Percentiles rank a stretch among this genome's conserved stretches.
These are phyloP conservation scores for Leptinotarsa defecta DNA, from an alignment of 1,140 invertebrate genomes.

Conservation along the genomic window DNA sequence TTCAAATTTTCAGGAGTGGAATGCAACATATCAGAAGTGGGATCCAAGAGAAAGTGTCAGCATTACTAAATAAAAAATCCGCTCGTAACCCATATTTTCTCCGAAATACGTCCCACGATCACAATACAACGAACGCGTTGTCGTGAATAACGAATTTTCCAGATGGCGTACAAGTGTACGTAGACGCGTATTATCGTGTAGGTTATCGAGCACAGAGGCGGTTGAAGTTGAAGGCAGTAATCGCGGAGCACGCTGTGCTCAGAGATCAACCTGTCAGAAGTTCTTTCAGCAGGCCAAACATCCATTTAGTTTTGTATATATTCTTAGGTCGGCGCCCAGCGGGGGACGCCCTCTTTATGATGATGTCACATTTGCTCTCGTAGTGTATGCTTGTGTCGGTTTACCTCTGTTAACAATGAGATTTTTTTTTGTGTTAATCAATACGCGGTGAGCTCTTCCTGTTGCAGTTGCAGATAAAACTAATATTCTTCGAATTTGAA, in stretches of 20 bases:
- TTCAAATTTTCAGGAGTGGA: no score
- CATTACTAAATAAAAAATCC: no score
- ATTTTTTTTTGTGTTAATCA: not conserved
- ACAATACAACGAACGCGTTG: not conserved
- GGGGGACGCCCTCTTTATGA: conserved; percentile 27
- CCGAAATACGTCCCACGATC: not conserved
- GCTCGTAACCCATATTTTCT: no score
- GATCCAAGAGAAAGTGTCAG: no score
- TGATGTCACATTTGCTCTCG: conserved; percentile 17
- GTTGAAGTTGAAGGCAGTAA: conserved; percentile 24
- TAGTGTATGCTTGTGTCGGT: not conserved
- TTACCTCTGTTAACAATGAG: not conserved
- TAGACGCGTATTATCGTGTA: conserved; percentile 6
- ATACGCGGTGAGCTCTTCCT: not conserved
- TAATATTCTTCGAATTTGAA: not conserved
- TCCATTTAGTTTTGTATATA: conserved; percentile 33
- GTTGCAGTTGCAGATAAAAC: not conserved
- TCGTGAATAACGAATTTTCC: conserved; percentile 11
- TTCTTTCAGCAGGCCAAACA: conserved; percentile 32
- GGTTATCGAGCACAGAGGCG: conserved; percentile 17
- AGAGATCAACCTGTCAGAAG: conserved; percentile 39
- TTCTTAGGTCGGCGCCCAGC: conserved; percentile 23
- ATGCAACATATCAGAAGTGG: no score
- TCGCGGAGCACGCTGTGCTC: conserved; percentile 35
- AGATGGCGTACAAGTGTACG: not conserved